Conservation (phyloP, 2,113 vertebrate species). For the Tyrannus savana region DNA sequence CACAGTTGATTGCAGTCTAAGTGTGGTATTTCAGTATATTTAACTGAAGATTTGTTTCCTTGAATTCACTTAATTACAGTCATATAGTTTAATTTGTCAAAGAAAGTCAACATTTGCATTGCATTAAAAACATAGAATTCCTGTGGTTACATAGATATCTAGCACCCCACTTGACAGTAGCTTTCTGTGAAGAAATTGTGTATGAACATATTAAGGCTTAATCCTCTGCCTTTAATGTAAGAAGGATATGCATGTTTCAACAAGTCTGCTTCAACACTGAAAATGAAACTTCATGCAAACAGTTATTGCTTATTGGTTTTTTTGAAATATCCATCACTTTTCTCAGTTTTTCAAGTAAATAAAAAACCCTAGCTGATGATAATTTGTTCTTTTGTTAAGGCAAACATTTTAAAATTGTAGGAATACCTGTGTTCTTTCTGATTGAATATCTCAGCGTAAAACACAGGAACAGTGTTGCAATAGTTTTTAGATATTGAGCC, state of each 20-base stretch:
- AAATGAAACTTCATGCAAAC: neutral
- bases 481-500: neutral
- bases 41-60: conserved; percentile 49
- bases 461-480: neutral
- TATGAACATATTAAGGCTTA: neutral
- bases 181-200: conserved; percentile 38
- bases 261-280: neutral
- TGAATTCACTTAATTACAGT: conserved; percentile 56
- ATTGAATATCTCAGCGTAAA: neutral
- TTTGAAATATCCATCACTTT: neutral
- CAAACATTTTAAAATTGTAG: neutral
- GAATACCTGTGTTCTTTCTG: neutral
- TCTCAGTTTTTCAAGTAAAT: neutral
- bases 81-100: conserved; percentile 51
- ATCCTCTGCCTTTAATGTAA: neutral
- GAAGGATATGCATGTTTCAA: conserved; percentile 28
- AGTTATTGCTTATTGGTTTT: neutral
- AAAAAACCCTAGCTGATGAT: neutral
- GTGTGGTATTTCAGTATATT: conserved; percentile 38
- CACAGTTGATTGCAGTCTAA: conserved; percentile 46
- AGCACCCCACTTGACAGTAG: conserved; percentile 9
- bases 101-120: conserved; percentile 56
- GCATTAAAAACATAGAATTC: neutral
- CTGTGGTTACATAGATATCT: conserved; percentile 17
- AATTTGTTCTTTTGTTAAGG: neutral